Conservation (phyloP, 35 echinoderm and acorn worm genomes). For the Stichopus chloronotus region DNA sequence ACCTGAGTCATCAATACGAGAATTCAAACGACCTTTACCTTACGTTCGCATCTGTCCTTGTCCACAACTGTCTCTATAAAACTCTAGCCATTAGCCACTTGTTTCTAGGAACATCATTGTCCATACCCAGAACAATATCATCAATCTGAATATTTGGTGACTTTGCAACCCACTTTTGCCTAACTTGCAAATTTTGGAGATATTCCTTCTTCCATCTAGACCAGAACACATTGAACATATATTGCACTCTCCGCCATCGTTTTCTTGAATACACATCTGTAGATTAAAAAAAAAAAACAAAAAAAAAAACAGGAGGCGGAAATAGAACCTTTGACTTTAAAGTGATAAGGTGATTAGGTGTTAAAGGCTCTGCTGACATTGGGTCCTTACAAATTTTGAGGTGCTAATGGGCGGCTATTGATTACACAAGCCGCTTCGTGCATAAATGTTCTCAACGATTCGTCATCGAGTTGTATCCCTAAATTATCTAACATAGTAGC, state of each 20-base stretch:
- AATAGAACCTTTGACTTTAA: constrained; percentile 43
- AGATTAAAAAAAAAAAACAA: too few relatives aligned
- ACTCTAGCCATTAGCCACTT: constrained; percentile 21
- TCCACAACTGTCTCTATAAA: not conserved
- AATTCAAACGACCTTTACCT: not conserved
- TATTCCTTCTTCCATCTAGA: constrained; percentile 42
- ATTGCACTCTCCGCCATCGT: constrained; percentile 42
- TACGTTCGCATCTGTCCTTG: not conserved
- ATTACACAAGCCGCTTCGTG: not conserved
- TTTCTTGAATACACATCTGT: constrained; percentile 35
- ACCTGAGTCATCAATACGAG: constrained; percentile 6
- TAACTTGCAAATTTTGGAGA: not conserved
- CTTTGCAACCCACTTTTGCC: constrained; percentile 1
- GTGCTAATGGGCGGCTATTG: constrained; percentile 41
- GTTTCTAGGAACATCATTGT: not conserved
- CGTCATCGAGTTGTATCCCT: not conserved
- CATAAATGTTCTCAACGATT: not conserved
- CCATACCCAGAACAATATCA: not conserved
- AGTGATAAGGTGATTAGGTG: constrained; percentile 55
- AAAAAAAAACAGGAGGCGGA: constrained; percentile 6
- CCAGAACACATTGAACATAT: constrained; percentile 4
- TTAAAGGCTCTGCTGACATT: not conserved
- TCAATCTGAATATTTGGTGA: not conserved
- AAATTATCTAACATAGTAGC: not conserved
- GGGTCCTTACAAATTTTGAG: constrained; percentile 15